Percentiles rank a stretch among this genome's conserved stretches.
Evolutionary conservation across 2,113 vertebrate genomes (phyloP).

Genomic region (Hiodon tergisus): DNA sequence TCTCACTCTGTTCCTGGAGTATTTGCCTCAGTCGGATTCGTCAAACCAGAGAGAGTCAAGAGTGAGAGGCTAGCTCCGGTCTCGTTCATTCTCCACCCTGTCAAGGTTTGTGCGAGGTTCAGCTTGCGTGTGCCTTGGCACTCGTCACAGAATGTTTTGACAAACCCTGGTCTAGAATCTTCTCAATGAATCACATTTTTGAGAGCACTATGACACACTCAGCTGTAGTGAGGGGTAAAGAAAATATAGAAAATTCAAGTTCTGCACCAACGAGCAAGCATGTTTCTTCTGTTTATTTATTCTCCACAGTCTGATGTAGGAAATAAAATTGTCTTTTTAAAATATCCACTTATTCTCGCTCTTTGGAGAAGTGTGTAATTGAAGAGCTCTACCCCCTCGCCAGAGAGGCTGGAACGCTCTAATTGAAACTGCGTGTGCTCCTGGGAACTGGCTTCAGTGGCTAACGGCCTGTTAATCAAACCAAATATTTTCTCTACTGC

Average conservation of each 20-base stretch:
- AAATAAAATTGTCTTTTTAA: conserved; percentile 12
- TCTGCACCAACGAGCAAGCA: no score
- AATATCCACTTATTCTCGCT: neutral
- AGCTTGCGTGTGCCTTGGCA: neutral
- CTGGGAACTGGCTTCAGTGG: neutral
- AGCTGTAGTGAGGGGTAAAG: no score
- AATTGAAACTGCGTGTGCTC: conserved; percentile 25
- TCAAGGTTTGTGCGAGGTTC: neutral
- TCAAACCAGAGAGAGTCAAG: neutral
- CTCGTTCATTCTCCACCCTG: neutral
- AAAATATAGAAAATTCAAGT: no score
- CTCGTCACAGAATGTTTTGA: no score
- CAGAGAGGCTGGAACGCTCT: conserved; percentile 13
- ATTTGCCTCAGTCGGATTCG: neutral
- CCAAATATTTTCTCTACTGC: neutral
- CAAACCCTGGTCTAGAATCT: no score
- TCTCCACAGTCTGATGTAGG: neutral
- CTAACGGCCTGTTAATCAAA: conserved; percentile 3
- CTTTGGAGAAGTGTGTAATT: neutral
- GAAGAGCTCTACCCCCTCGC: conserved; percentile 1
- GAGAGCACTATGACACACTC: no score
- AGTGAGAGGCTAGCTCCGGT: neutral
- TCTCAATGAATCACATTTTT: no score
- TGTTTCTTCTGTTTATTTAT: neutral
- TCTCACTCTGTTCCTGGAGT: neutral